Evolutionary conservation across 1,140 invertebrate species (phyloP).

Genomic region (Drosophila aff.): DNA sequence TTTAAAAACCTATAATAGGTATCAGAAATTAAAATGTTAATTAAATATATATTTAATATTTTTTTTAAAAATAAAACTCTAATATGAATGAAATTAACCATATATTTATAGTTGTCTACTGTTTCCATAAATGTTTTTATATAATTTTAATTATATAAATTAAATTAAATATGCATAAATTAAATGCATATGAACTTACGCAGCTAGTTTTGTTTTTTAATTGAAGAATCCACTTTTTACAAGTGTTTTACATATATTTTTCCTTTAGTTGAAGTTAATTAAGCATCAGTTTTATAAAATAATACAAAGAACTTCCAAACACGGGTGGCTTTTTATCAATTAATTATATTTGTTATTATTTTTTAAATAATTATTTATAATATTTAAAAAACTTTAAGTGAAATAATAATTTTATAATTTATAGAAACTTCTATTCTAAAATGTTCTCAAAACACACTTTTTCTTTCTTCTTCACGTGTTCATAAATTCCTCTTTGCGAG

Average conservation of each 20-base stretch:
- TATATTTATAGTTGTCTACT: neutral
- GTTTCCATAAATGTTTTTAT: neutral
- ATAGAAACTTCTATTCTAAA: no score
- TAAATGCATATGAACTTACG: neutral
- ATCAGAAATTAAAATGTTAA: no score
- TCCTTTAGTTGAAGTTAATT: no score
- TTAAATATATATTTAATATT: no score
- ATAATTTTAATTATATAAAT: neutral
- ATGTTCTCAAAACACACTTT: constrained; percentile 9
- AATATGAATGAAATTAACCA: neutral
- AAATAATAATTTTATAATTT: neutral
- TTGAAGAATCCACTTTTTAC: neutral
- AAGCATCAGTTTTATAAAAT: no score
- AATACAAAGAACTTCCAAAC: neutral
- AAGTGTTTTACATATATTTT: neutral
- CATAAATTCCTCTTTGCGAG: neutral
- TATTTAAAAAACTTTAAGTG: neutral
- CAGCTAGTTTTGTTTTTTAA: neutral
- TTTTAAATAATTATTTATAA: neutral
- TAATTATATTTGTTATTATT: neutral
- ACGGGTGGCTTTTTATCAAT: no score
- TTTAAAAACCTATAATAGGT: no score
- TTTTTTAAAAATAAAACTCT: neutral
- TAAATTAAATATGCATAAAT: neutral
- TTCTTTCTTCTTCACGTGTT: neutral